phyloP scores from a whole-genome alignment of 2,797 vertebrate genomes.

The Vespertilio murinus region DNA sequence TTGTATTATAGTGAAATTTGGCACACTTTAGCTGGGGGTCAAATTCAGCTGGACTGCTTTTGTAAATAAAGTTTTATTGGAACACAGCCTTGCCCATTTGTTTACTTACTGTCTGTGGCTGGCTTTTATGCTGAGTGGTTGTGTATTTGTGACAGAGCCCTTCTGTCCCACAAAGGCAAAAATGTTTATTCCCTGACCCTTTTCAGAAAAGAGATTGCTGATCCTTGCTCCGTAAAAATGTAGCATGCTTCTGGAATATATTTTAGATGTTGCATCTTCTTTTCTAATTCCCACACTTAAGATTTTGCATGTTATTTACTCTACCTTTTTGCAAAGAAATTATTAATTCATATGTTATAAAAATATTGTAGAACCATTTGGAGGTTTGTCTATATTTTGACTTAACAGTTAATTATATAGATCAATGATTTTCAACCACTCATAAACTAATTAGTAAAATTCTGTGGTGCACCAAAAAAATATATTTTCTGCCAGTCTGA shows the following conservation, averaged over 20 bases:
- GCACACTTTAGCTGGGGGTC: background rate
- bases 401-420: background rate
- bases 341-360: slow-evolving; percentile 33
- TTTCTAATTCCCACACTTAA: background rate
- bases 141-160: background rate
- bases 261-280: background rate
- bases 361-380: background rate
- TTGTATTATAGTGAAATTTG: background rate
- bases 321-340: background rate
- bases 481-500: background rate
- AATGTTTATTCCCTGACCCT: background rate
- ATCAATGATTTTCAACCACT: background rate
- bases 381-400: background rate
- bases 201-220: background rate
- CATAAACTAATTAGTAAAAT: background rate
- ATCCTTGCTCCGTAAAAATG: background rate
- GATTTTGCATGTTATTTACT: background rate
- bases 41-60: background rate
- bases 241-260: background rate
- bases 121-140: background rate
- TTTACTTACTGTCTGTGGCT: background rate
- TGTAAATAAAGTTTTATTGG: slow-evolving; percentile 20
- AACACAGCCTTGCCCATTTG: background rate
- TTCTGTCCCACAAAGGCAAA: background rate
- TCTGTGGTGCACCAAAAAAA: background rate